Percentiles rank a stretch among this genome's conserved stretches.
phyloP scores from a whole-genome alignment of 2,888 invertebrate genomes.

The Strigamia maritima region DNA sequence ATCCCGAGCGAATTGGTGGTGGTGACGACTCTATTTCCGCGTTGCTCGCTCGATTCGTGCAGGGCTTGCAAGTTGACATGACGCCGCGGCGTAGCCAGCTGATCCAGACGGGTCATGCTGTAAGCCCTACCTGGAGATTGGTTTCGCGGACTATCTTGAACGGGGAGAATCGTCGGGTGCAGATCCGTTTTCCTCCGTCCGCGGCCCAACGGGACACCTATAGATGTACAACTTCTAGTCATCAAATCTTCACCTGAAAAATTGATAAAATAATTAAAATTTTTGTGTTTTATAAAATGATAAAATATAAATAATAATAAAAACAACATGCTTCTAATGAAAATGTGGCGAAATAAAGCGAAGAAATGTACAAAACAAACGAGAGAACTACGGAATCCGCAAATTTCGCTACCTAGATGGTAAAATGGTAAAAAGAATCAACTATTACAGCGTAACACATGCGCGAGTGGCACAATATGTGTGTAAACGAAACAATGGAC shows the following conservation, averaged over 20 bases:
- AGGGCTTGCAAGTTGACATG: constrained; percentile 49
- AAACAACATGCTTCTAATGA: background rate
- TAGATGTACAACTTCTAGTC: constrained; percentile 48
- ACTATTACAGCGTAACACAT: background rate
- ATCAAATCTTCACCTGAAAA: constrained; percentile 45
- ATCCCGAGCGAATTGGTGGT: constrained; percentile 43
- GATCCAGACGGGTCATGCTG: constrained; percentile 90
- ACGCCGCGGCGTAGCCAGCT: constrained; percentile 69
- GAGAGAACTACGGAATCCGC: background rate
- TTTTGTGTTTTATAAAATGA: no score
- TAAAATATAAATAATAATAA: no score
- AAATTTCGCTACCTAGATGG: background rate
- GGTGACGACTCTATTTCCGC: background rate
- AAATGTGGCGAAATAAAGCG: background rate
- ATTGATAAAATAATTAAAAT: background rate
- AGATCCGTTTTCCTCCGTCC: constrained; percentile 65
- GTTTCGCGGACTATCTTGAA: constrained; percentile 57
- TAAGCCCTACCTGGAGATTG: constrained; percentile 76
- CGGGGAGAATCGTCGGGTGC: constrained; percentile 83
- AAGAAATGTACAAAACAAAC: background rate
- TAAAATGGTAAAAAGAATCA: background rate
- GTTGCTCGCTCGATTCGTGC: constrained; percentile 34
- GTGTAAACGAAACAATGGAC: background rate
- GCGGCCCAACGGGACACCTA: constrained; percentile 45
- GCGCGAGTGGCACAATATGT: background rate